phyloP scores from a whole-genome alignment of 1,140 invertebrate genomes.

The Drosophila fuyamai region DNA sequence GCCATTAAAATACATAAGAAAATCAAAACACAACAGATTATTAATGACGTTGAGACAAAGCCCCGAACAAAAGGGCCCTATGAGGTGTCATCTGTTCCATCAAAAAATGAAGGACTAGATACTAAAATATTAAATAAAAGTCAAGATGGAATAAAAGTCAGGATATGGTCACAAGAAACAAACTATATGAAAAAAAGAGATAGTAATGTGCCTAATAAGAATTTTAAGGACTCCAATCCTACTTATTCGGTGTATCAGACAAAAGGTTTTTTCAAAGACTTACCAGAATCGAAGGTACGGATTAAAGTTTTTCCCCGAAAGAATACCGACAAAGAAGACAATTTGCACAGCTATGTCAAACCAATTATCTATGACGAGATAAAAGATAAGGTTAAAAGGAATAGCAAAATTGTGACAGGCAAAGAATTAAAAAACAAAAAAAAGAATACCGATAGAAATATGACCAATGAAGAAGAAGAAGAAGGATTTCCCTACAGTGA shows the following conservation, averaged over 20 bases:
- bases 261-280: background rate
- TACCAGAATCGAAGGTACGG: background rate
- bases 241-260: background rate
- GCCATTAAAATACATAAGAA: background rate
- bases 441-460: too few relatives aligned
- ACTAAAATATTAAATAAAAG: background rate
- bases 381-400: background rate
- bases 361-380: background rate
- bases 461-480: too few relatives aligned
- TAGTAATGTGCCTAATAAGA: background rate
- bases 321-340: background rate
- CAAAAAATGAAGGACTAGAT: background rate
- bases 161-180: too few relatives aligned
- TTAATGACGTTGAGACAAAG: too few relatives aligned
- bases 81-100: background rate
- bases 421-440: background rate
- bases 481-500: too few relatives aligned
- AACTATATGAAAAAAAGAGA: background rate
- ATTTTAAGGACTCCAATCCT: background rate
- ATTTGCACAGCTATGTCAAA: too few relatives aligned
- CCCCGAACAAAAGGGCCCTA: background rate
- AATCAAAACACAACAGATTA: background rate
- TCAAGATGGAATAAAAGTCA: background rate
- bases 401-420: background rate
- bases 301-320: background rate